Evolutionary conservation across 2,888 invertebrate genomes (phyloP), one percentile per base, ranked within the genome.

Genomic region (Nysson spinosus): DNA sequence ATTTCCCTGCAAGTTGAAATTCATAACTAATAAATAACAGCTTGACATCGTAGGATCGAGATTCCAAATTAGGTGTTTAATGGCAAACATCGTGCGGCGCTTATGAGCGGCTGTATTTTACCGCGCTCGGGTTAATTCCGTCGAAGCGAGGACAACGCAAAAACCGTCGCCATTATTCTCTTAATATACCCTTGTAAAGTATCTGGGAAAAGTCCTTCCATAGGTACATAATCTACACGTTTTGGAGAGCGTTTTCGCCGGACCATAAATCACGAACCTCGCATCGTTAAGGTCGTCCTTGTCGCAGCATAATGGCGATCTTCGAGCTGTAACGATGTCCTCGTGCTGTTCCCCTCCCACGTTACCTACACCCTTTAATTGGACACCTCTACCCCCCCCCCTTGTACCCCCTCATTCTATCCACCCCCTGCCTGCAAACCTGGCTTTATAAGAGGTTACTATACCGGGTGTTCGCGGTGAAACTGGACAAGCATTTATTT

Each of bases 221-320:
- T 40, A 30, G 67, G 70, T 66, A 76, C 55, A 76, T 68, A 76
- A 76, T 76, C 75, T 65, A 39, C 50, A 65, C 55, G 44, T 68
- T 69, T 37, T 43, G 43, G 9, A 47, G 43, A 52, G 68, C 66
- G 47, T 71, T 73, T 72, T 72, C 70, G 35, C 50, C n/a, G 44
- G 65, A 67, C 68, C 79, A 80, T 80, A 80, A 80, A 80, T 80
- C 78, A 80, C 79, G 69, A 65, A 64, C 63, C 65, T 72, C 72
- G 75, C 66, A 72, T 79, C 78, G 78, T 78, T 79, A 80, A 74
- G 73, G 71, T 76, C 75, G 74, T 77, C 78, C 71, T 64, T 63
- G 71, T 69, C 68, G 69, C 34, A 62, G 66, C 72, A 78, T 79
- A 82, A 82, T 77, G 78, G 74, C 70, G 76, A 75, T 78, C 75